Conservation (phyloP, 2,797 vertebrate genomes). For the Dryobates pubescens region DNA sequence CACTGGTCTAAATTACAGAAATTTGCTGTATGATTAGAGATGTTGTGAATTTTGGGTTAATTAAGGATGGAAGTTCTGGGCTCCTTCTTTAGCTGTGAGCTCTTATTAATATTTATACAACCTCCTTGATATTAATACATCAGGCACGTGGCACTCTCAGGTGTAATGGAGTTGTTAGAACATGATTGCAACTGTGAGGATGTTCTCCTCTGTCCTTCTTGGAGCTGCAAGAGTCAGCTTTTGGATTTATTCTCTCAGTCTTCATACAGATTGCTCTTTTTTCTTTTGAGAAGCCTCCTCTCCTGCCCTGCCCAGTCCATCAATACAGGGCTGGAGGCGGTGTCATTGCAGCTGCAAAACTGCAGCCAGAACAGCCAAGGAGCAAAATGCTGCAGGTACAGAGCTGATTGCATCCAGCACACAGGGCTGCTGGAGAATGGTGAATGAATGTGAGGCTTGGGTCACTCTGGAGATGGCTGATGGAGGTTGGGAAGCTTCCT, state of each 20-base stretch:
- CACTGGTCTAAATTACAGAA: not conserved
- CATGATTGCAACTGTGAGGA: not conserved
- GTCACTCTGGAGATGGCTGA: not conserved
- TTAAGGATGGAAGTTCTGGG: slow-evolving; percentile 47
- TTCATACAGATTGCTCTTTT: slow-evolving; percentile 27
- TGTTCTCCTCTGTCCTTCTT: slow-evolving; percentile 35
- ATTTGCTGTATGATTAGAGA: slow-evolving; percentile 21
- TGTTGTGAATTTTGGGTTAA: slow-evolving; percentile 52
- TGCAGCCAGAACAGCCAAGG: not conserved
- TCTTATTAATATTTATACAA: slow-evolving; percentile 74
- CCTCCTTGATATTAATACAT: slow-evolving; percentile 55
- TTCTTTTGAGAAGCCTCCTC: not conserved
- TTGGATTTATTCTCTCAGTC: slow-evolving; percentile 42
- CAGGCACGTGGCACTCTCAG: not conserved
- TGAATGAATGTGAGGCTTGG: rapidly evolving
- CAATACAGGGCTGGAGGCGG: slow-evolving; percentile 33
- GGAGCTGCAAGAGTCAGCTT: slow-evolving; percentile 1
- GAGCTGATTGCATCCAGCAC: not conserved
- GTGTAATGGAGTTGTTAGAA: slow-evolving; percentile 41
- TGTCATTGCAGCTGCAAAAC: not conserved
- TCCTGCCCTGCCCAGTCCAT: slow-evolving; percentile 53
- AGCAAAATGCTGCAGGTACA: not conserved
- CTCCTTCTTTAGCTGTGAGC: slow-evolving; percentile 25
- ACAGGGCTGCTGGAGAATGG: not conserved
- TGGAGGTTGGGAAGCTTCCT: not conserved